Evolutionary conservation across 2,888 invertebrate species (phyloP).

Genomic region (Cryptocephalus moraei): DNA sequence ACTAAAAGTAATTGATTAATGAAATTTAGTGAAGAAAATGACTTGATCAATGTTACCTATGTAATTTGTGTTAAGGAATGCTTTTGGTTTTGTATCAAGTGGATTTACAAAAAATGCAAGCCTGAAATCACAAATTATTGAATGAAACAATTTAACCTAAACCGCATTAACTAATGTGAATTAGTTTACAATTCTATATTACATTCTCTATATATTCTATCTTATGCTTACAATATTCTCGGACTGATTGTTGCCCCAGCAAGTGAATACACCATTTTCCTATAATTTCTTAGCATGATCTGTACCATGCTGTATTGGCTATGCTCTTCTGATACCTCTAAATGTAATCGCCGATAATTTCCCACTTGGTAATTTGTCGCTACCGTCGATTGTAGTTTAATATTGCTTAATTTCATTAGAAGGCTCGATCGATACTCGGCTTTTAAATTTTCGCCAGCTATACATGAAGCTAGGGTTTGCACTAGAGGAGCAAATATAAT

Average conservation of each 20-base stretch:
- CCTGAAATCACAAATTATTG: no score
- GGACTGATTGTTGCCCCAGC: neutral
- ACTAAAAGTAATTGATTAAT: no score
- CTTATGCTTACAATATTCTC: conserved; percentile 5
- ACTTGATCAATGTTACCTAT: conserved; percentile 2
- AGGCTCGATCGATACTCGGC: neutral
- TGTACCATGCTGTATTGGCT: neutral
- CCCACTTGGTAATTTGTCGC: neutral
- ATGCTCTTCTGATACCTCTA: conserved; percentile 2
- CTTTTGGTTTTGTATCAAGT: conserved; percentile 5
- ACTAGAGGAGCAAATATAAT: no score
- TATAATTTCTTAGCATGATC: conserved; percentile 3
- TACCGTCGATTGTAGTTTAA: neutral
- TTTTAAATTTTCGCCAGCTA: no score
- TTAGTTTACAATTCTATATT: no score
- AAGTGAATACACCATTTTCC: conserved; percentile 1
- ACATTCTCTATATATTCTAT: no score
- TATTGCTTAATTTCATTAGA: conserved; percentile 1
- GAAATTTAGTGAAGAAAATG: neutral
- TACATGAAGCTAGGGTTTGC: no score
- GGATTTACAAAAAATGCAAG: conserved; percentile 1
- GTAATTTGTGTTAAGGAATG: conserved; percentile 2
- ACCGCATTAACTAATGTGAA: no score
- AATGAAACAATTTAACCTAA: no score
- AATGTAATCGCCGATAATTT: neutral